Percentiles rank a stretch among this genome's conserved stretches.
Evolutionary conservation across 2,888 invertebrate genomes (phyloP).

Genomic region (Geotrupes spiniger): DNA sequence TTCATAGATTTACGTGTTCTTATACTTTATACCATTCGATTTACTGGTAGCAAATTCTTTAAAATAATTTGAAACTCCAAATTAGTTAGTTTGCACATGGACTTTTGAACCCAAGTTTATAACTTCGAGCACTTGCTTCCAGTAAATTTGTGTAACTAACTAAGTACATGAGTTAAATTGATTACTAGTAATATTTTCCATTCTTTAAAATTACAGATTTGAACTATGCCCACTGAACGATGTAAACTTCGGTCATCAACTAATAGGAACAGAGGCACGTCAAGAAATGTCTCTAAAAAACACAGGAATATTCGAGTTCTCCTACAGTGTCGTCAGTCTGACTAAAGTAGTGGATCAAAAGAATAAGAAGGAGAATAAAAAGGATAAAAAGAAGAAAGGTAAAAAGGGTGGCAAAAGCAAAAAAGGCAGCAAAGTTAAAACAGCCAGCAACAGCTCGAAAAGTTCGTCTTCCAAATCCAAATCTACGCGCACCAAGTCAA

Average conservation of each 20-base stretch:
- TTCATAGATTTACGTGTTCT: too few relatives aligned
- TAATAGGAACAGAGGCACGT: constrained; percentile 54
- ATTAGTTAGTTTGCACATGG: too few relatives aligned
- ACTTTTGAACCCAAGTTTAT: too few relatives aligned
- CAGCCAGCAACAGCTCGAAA: constrained; percentile 12
- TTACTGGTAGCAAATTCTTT: too few relatives aligned
- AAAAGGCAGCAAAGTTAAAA: constrained; percentile 13
- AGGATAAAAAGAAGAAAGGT: constrained; percentile 17
- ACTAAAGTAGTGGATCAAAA: constrained; percentile 24
- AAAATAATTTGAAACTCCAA: too few relatives aligned
- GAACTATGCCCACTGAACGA: constrained; percentile 58
- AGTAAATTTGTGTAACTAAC: too few relatives aligned
- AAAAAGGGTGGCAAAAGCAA: constrained; percentile 22
- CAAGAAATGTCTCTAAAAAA: constrained; percentile 59
- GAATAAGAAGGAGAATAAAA: constrained; percentile 18
- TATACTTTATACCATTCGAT: neutral
- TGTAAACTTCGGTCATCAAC: constrained; percentile 59
- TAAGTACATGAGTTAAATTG: too few relatives aligned
- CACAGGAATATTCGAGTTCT: constrained; percentile 57
- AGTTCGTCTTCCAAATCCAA: neutral
- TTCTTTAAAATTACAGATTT: constrained; percentile 50
- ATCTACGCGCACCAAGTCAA: constrained; percentile 7
- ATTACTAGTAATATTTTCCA: neutral
- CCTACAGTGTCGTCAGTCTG: constrained; percentile 34
- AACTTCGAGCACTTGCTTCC: too few relatives aligned